These are phyloP conservation scores for Taenioides sp. DNA, from an alignment of 2,797 vertebrate genomes.

Conservation along the genomic window DNA sequence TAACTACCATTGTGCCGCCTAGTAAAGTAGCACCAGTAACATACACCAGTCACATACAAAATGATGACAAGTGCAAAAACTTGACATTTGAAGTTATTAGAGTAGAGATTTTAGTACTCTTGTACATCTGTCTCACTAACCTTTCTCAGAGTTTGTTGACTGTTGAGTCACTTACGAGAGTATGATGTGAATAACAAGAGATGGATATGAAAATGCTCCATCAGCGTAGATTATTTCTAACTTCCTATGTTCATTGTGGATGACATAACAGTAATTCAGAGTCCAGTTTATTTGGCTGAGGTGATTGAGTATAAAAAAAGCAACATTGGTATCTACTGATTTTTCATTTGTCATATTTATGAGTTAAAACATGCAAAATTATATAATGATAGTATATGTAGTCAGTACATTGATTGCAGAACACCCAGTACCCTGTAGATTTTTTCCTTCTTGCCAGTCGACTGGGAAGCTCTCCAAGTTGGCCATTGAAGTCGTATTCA, in stretches of 20 bases:
- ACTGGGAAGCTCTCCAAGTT: slow-evolving; percentile 45
- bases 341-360: too few species aligned
- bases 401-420: slow-evolving; percentile 2
- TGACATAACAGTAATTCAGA: neutral
- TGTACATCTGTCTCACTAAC: neutral
- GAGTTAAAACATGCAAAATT: neutral
- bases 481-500: slow-evolving; percentile 56
- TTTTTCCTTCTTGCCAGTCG: slow-evolving; percentile 26
- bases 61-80: neutral
- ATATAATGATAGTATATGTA: neutral
- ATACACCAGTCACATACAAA: slow-evolving; percentile 30
- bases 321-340: neutral
- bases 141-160: slow-evolving; percentile 17
- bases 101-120: too few species aligned
- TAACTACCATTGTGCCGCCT: slow-evolving; percentile 26
- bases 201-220: slow-evolving; percentile 7
- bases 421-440: neutral
- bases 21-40: slow-evolving; percentile 8
- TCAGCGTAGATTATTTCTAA: slow-evolving; percentile 17
- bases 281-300: neutral
- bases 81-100: neutral
- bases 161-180: slow-evolving; percentile 13
- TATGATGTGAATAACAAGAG: slow-evolving; percentile 3
- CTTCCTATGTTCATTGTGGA: neutral
- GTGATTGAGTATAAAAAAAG: neutral